Base-by-base conservation (phyloP, 2,888 invertebrate species). In the Cephus nigrinus region DNA sequence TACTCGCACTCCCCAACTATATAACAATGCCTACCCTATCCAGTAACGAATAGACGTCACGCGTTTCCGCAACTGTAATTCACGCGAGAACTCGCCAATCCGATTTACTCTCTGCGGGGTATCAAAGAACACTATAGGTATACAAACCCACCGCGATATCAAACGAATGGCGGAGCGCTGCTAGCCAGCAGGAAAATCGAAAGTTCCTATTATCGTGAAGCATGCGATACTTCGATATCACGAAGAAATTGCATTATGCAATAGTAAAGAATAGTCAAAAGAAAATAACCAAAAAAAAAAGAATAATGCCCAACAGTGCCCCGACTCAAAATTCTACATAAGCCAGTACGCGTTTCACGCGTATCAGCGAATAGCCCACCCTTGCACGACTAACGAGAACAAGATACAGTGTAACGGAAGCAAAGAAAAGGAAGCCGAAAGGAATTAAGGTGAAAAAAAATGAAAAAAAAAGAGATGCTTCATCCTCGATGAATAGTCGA, bases 321-420 rank as follows among this genome's bases (percentile, higher is more conserved):
- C 55, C 55, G 55, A 55, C 55, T 55, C 55, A 55, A 55, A 55
- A 55, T 23, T 15, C 4, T 40, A 5, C 40, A 15, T 15, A 40
- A 5, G 40, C 15, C 15, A 9, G 23, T 55, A 55, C 23, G 15
- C 2, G 23, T 78, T 72, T 79, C 78, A 82, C 80, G 78, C 77
- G 80, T 82, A 83, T 84, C 85, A 84, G 83, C 82, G 82, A 84
- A 83, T 82, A 82, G 81, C 73, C 80, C 76, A 79, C 12, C 71
- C 71, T 12, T 33, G 32, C 9, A 31, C 31, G 31, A 15, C 71
- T 9, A 31, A 12, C 71, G 71, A 32, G 55, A 23, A 55, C 55
- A 55, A 23, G 55, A 55, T 55, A 55, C 55, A 9, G 9, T 23
- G 23, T 23, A 23, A 55, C 23, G 2, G 55, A 55, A 23, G 55